Evolutionary conservation across 2,113 vertebrate genomes (phyloP).

Genomic region (Ciconia boyciana): DNA sequence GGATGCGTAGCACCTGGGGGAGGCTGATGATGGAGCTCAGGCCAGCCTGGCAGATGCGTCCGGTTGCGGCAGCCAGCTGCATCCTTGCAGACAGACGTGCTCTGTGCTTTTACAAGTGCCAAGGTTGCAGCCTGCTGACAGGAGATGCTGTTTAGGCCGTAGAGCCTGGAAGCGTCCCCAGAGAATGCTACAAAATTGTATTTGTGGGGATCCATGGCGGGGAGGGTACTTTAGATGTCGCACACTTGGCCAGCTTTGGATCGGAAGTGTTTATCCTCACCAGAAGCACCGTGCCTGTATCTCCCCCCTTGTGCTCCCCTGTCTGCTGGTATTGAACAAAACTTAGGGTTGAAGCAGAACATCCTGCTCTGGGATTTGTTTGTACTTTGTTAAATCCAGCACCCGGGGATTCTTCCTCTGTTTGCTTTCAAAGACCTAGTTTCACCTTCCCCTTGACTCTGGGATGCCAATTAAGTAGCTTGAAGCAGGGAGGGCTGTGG

Average conservation of each 20-base stretch:
- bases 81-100: background rate
- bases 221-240: background rate
- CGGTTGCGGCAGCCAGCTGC: background rate
- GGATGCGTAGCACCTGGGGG: background rate
- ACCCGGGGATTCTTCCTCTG: background rate
- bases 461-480: conserved; percentile 45
- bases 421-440: background rate
- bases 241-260: background rate
- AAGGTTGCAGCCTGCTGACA: background rate
- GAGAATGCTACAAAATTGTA: background rate
- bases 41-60: background rate
- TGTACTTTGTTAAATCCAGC: background rate
- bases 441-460: conserved; percentile 16
- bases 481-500: background rate
- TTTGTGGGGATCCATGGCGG: background rate
- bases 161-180: background rate
- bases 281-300: background rate
- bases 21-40: background rate
- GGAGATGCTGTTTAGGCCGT: background rate
- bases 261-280: background rate
- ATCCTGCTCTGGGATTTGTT: background rate
- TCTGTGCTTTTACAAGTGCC: background rate
- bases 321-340: background rate
- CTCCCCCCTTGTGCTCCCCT: background rate
- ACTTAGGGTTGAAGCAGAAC: background rate